phyloP scores from a whole-genome alignment of 2,888 invertebrate species.

The Limnephilus auricula region DNA sequence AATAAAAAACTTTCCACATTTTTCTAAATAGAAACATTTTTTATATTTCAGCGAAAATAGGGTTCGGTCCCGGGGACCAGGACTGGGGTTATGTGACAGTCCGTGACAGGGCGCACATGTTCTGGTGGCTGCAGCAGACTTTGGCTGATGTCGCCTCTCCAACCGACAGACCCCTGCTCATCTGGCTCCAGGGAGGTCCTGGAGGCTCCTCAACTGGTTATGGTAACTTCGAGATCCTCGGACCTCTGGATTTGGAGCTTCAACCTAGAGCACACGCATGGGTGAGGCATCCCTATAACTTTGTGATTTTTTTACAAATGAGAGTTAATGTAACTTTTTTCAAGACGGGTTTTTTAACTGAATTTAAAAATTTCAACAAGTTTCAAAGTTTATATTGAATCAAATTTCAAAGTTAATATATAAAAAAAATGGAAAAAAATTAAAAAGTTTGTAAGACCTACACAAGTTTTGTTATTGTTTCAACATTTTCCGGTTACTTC shows the following conservation, averaged over 20 bases:
- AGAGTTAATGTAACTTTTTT: too few species aligned
- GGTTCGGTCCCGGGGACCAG: constrained; percentile 80
- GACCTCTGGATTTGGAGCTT: constrained; percentile 83
- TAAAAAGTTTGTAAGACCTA: too few species aligned
- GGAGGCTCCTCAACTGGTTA: constrained; percentile 87
- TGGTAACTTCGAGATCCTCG: constrained; percentile 91
- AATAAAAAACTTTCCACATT: too few species aligned
- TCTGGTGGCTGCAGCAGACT: constrained; percentile 92
- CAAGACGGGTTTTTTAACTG: too few species aligned
- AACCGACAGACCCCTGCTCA: constrained; percentile 82
- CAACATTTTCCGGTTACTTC: too few species aligned
- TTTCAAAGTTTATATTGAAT: too few species aligned
- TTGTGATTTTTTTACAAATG: too few species aligned
- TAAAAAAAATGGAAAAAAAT: too few species aligned
- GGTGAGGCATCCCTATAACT: constrained; percentile 74
- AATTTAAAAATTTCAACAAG: too few species aligned
- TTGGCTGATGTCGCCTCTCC: constrained; percentile 76
- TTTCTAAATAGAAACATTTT: neutral
- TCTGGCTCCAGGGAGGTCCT: constrained; percentile 95
- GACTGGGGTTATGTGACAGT: constrained; percentile 87
- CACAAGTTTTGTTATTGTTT: too few species aligned
- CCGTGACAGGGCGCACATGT: constrained; percentile 84
- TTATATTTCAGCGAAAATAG: constrained; percentile 53
- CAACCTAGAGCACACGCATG: constrained; percentile 83
- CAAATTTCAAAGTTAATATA: too few species aligned